These are phyloP conservation scores for Alethe castanea DNA, from an alignment of 2,113 vertebrate species.

Conservation along the genomic window DNA sequence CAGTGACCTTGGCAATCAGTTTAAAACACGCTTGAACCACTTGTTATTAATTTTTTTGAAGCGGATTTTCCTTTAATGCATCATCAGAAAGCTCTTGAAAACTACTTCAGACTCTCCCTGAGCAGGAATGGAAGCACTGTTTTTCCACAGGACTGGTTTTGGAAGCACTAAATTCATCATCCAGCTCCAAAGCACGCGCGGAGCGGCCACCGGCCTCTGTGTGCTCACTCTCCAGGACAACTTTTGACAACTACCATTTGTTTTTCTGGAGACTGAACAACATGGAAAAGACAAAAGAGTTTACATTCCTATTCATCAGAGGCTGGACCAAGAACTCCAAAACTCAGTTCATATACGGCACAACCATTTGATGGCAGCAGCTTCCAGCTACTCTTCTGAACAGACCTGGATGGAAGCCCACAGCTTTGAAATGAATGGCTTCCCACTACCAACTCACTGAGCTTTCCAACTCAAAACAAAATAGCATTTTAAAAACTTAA, in stretches of 20 bases:
- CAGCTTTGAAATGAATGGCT: constrained; percentile 38
- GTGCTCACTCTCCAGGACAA: neutral
- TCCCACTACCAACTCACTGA: constrained; percentile 23
- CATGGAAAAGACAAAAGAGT: neutral
- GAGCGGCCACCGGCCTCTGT: neutral
- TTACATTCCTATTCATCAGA: neutral
- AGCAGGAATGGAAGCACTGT: neutral
- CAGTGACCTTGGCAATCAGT: neutral
- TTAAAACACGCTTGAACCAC: neutral
- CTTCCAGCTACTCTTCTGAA: constrained; percentile 44
- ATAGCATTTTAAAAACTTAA: constrained; percentile 24
- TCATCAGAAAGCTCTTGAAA: constrained; percentile 12
- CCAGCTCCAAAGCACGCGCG: neutral
- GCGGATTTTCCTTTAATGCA: neutral
- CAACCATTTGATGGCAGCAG: constrained; percentile 67
- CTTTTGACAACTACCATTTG: neutral
- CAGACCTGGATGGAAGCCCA: constrained; percentile 16
- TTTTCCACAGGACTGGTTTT: neutral
- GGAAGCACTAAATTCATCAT: neutral
- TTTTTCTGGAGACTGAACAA: neutral
- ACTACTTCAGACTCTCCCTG: neutral
- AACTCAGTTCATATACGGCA: constrained; percentile 37
- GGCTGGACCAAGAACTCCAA: constrained; percentile 29
- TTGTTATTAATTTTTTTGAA: neutral
- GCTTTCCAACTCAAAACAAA: constrained; percentile 39